These are phyloP conservation scores for Araneus ventricosus DNA, from an alignment of 1,140 invertebrate species.

Conservation along the genomic window DNA sequence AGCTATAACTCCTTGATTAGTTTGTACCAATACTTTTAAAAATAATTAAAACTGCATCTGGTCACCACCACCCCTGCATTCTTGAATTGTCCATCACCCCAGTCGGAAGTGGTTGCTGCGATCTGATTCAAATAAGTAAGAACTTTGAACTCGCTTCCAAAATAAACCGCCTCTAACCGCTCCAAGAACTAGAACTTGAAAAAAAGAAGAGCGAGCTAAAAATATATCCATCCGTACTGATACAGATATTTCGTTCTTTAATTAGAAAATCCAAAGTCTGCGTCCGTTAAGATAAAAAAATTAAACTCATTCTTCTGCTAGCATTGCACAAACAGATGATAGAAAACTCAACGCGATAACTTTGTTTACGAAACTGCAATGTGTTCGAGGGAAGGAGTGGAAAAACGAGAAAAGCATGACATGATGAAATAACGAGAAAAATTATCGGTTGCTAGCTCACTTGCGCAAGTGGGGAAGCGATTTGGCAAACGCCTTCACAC, in stretches of 20 bases:
- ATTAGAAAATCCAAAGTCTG: slow-evolving; percentile 25
- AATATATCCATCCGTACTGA: neutral
- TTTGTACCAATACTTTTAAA: too few relatives aligned
- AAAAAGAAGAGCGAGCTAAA: neutral
- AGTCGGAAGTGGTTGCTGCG: too few relatives aligned
- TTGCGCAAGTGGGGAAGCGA: neutral
- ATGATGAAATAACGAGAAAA: slow-evolving; percentile 4
- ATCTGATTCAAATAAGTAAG: neutral
- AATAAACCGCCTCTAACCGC: neutral
- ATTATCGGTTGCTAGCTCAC: neutral
- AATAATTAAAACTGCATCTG: too few relatives aligned
- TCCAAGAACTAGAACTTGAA: neutral
- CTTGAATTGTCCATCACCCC: too few relatives aligned
- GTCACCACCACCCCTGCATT: too few relatives aligned
- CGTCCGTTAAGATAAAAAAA: neutral
- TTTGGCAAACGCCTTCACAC: slow-evolving; percentile 43
- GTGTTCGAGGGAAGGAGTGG: neutral
- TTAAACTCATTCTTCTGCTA: neutral
- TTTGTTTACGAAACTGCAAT: neutral
- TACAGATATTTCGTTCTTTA: neutral
- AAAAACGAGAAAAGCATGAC: neutral
- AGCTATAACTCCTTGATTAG: too few relatives aligned
- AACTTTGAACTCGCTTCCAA: neutral
- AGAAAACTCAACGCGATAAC: neutral
- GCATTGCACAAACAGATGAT: neutral